Base-by-base conservation (phyloP, 2,888 invertebrate genomes). In the Craniophora ligustri region DNA sequence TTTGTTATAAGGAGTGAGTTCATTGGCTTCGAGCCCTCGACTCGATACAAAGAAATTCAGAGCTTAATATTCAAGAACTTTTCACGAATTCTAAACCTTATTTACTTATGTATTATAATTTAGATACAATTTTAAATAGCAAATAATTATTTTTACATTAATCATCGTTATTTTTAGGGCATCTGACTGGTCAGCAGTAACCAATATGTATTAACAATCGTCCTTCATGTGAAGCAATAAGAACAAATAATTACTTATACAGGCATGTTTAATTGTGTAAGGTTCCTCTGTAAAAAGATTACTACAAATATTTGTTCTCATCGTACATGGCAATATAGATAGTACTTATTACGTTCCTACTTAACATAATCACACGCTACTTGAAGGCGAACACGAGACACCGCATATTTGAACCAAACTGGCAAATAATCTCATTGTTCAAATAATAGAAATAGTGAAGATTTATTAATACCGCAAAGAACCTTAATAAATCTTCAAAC, bases 401-500 rank as follows among this genome's bases (percentile, higher is more conserved):
- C 21, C 10, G 18, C 23, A 51, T 66, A 62, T 70, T 72, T 54
- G 50, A 48, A 51, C 38, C 31, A 32, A 69, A 53, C 44, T 42
- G 38, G 48, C 48, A 66, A 70, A 72, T 56, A 70, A 56, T 39
- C 32, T 6, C 35, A 36, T 57, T 69, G 55, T 65, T 51, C 50
- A 49, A 56, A 40, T 55, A 35, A 40, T 30, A 53, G 30, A 50
- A 26, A 45, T 38, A 16, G 14, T 48, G 31, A 26, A 34, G 32
- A 15, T 30, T 10, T n/a, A n/a, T n/a, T n/a, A n/a, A n/a, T n/a
- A n/a, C 14, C 15, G 39, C 32, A 44, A 23, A 50, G 14, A 50
- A 28, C 6, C 6, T 3, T 1, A 15, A 5, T 18, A 8, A 18
- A 5, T 3, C 19, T 13, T 8, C 35, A 41, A 26, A 5, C n/a